phyloP scores from a whole-genome alignment of 2,888 invertebrate species.

The Hanleya hanleyi region DNA sequence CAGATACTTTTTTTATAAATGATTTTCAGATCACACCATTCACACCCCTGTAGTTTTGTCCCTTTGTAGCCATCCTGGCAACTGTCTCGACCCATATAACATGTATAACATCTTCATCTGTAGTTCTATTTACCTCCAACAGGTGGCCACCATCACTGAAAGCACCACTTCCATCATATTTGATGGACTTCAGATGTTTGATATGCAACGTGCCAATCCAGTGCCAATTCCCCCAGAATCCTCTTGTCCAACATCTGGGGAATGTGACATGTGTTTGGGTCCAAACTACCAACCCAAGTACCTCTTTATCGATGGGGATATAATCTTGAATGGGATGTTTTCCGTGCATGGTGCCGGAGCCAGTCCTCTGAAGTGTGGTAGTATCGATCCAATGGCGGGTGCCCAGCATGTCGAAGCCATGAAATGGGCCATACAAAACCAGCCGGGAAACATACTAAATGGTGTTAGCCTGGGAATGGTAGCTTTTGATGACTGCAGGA shows the following conservation, averaged over 20 bases:
- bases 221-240: conserved; percentile 50
- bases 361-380: conserved; percentile 51
- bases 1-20: too few species aligned
- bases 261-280: conserved; percentile 55
- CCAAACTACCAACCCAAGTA: conserved; percentile 47
- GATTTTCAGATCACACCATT: too few species aligned
- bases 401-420: conserved; percentile 32
- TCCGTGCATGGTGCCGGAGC: conserved; percentile 52
- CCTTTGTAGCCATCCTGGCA: too few species aligned
- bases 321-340: conserved; percentile 60
- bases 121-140: conserved; percentile 15
- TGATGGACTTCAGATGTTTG: conserved; percentile 52
- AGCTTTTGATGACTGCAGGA: conserved; percentile 62
- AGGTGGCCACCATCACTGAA: conserved; percentile 52
- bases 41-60: too few species aligned
- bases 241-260: conserved; percentile 50
- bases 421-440: conserved; percentile 24
- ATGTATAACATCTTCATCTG: background rate
- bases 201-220: conserved; percentile 34
- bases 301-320: conserved; percentile 59
- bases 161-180: background rate
- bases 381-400: conserved; percentile 41
- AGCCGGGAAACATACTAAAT: conserved; percentile 3
- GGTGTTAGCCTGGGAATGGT: conserved; percentile 57
- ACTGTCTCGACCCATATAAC: too few species aligned